A percentile compares a stretch with the other conserved stretches of the same genome.
phyloP scores from a whole-genome alignment of 2,113 vertebrate genomes.

The Xenus cinereus region DNA sequence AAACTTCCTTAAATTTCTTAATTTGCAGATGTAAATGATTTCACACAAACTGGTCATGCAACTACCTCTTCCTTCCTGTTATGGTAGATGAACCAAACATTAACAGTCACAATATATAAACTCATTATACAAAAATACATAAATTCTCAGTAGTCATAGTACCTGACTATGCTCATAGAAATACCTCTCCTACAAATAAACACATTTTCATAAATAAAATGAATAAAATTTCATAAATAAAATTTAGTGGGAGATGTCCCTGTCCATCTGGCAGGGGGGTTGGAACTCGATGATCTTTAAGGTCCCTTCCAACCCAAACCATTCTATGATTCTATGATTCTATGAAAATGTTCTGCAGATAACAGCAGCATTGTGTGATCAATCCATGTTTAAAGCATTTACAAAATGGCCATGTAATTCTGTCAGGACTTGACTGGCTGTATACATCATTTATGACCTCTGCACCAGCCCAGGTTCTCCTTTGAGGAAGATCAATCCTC shows the following conservation, averaged over 20 bases:
- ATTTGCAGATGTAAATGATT: neutral
- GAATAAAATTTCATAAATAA: too few relatives aligned
- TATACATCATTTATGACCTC: neutral
- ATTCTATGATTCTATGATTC: too few relatives aligned
- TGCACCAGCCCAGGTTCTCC: neutral
- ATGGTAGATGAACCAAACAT: neutral
- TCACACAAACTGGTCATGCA: neutral
- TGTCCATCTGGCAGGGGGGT: too few relatives aligned
- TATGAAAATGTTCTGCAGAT: neutral
- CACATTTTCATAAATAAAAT: neutral
- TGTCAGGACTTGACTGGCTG: neutral
- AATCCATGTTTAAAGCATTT: neutral
- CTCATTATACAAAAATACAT: neutral
- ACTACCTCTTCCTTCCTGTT: constrained; percentile 22
- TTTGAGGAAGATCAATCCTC: neutral
- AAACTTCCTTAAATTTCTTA: constrained; percentile 27
- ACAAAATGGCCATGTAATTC: neutral
- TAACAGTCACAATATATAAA: neutral
- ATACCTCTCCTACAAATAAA: neutral
- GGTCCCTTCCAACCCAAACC: too few relatives aligned
- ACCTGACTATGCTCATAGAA: neutral
- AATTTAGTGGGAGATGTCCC: too few relatives aligned
- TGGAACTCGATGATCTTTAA: too few relatives aligned
- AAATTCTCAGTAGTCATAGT: neutral
- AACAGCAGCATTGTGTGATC: neutral